A percentile compares a stretch with the other conserved stretches of the same genome.
phyloP scores from a whole-genome alignment of 2,113 vertebrate species.

The Cebus imitator region DNA sequence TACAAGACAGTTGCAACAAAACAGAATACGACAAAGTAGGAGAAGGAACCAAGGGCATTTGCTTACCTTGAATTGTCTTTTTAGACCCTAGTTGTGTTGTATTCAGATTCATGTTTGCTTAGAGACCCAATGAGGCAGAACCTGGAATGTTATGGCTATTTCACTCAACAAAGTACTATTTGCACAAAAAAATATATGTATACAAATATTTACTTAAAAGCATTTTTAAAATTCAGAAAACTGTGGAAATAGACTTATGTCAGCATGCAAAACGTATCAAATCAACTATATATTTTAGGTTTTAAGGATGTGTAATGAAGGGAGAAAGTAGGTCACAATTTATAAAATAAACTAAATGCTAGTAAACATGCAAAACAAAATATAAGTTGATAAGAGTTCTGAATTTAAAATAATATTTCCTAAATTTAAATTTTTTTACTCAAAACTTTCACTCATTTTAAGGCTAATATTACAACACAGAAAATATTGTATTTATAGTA shows the following conservation, averaged over 20 bases:
- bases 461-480: slow-evolving; percentile 71
- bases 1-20: slow-evolving; percentile 51
- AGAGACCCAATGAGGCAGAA: slow-evolving; percentile 99
- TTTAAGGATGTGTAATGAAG: slow-evolving; percentile 15
- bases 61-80: slow-evolving; percentile 96
- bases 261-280: slow-evolving; percentile 85
- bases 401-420: slow-evolving; percentile 68
- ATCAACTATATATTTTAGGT: slow-evolving; percentile 53
- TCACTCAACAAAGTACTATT: slow-evolving; percentile 94
- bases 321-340: slow-evolving; percentile 51
- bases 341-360: slow-evolving; percentile 75
- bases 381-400: slow-evolving; percentile 41
- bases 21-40: slow-evolving; percentile 65
- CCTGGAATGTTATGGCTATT: slow-evolving; percentile 99
- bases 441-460: slow-evolving; percentile 79
- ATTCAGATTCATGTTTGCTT: slow-evolving; percentile 99
- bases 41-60: slow-evolving; percentile 63
- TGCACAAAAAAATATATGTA: slow-evolving; percentile 86
- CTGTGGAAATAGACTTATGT: slow-evolving; percentile 41
- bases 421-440: slow-evolving; percentile 68
- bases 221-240: slow-evolving; percentile 46
- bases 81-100: slow-evolving; percentile 99
- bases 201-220: slow-evolving; percentile 77
- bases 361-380: slow-evolving; percentile 81
- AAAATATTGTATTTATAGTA: slow-evolving; percentile 64